Evolutionary conservation across 2,797 vertebrate genomes (phyloP), one percentile per base, ranked within the genome.

Genomic region (Myotis daubentonii): DNA sequence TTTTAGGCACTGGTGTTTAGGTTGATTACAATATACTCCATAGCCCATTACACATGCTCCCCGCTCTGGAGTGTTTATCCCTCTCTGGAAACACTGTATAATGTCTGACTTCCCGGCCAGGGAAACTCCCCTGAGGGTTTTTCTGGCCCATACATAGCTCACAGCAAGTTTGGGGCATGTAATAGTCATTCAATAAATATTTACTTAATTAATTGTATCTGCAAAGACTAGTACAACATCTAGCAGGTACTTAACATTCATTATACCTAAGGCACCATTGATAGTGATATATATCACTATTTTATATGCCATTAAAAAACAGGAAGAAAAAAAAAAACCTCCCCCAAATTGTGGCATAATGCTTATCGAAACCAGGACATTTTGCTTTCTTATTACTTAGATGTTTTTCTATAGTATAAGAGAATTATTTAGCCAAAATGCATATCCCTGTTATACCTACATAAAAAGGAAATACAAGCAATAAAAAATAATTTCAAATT

Each of bases 381-480:
- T 44, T 19, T 74, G 4, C 28, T 95, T 68, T 92, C 30, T 70
- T 72, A 53, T 44, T 53, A 79, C 23, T 81, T 49, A 76, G 28
- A 75, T 38, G 30, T 47, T 75, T 82, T 86, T 92, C 53, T 84
- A 22, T 36, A 60, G 6, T 55, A 9, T 62, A 36, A 87, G 53
- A 33, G 60, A 86, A n/a, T 72, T 60, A 65, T 44, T 89, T 51
- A 83, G 11, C 81, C 36, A 82, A 68, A 65, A 79, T 41, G 87
- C 71, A 72, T 79, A 15, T 47, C 51, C 87, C 70, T 87, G 57
- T 79, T 66, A 53, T 11, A 79, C n/a, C 78, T 55, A 51, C 25
- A 44, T 65, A 72, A 41, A 87, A 93, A 90, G 12, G 41, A 94
- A 93, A 53, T n/a, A 49, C 2, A 89, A 85, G 53, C n/a, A 41